Base-by-base conservation (phyloP, 1,140 invertebrate species). In the Eurosta solidaginis region DNA sequence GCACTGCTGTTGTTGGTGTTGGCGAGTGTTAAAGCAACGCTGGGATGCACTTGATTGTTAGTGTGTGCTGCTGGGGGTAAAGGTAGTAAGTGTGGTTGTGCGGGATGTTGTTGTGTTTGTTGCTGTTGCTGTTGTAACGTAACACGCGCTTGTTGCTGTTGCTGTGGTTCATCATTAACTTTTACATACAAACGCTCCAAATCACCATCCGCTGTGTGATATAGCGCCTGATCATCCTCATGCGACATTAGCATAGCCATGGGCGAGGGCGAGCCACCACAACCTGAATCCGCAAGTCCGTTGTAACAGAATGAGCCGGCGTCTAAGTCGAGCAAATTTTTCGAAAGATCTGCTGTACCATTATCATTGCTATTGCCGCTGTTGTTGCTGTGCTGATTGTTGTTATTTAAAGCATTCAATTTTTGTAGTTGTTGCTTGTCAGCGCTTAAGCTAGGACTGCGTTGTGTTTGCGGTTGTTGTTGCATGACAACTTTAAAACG, bases 181-280 rank as follows among this genome's bases (percentile, higher is more conserved):
- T 86, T 86, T 10, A 86, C 83, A 54, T 86, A 86, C 25, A 86
- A 78, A 20, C 85, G 79, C 77, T 86, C 85, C 85, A 86, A 86
- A 10, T 86, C 85, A 27, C 77, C 74, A 29, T 86, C 85, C 33
- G 85, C 85, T 17, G 85, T 86, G 73, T 86, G 85, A 76, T 86
- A 86, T 7, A 86, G 74, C 0, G 84, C 85, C 76, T 86, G 85
- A 14, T 73, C 75, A 10, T 86, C 85, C 77, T 86, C 85, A 10
- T 86, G 85, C 33, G 83, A 84, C 85, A 86, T 86, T 42, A 86
- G 14, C 85, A 86, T 86, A 78, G 85, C 85, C 85, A 86, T 86
- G 27, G 85, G 85, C 5, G 85, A 86, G 2, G 85, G 85, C 0
- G 85, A 86, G 14, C 85, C 85, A 6, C 85, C 85, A 74, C 85